Evolutionary conservation across 2,888 invertebrate genomes (phyloP).

Genomic region (Fissipunctia ypsillon): DNA sequence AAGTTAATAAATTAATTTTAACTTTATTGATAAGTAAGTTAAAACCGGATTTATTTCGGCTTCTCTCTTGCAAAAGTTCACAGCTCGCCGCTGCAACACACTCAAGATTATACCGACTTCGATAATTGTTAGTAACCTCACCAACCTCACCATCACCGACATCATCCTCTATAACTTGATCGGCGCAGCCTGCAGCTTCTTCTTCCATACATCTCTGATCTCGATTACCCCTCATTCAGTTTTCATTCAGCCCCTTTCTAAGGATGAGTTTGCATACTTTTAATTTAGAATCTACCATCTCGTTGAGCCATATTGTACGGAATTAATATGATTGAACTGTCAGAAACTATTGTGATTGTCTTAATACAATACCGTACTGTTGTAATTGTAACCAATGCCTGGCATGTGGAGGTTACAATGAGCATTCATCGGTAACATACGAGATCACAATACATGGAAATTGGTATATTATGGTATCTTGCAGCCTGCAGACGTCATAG

Average conservation of each 20-base stretch:
- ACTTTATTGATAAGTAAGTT: too few relatives aligned
- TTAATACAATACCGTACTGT: not conserved
- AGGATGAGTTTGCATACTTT: too few relatives aligned
- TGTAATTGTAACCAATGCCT: not conserved
- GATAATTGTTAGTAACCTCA: too few relatives aligned
- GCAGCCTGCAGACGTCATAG: not conserved
- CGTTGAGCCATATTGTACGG: not conserved
- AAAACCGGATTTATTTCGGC: too few relatives aligned
- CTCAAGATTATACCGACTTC: too few relatives aligned
- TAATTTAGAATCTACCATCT: not conserved
- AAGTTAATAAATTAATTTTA: too few relatives aligned
- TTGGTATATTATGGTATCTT: constrained; percentile 12
- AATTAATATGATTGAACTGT: not conserved
- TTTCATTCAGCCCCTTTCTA: not conserved
- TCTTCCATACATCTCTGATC: not conserved
- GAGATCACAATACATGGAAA: constrained; percentile 15
- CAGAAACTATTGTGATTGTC: constrained; percentile 8
- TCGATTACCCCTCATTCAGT: not conserved
- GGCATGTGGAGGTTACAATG: constrained; percentile 10
- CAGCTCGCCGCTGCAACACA: too few relatives aligned
- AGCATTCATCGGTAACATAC: not conserved
- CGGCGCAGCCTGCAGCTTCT: too few relatives aligned
- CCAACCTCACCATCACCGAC: too few relatives aligned
- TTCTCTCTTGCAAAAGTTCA: too few relatives aligned
- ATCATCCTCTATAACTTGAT: too few relatives aligned